A percentile compares a stretch with the other conserved stretches of the same genome.
Evolutionary conservation across 2,113 vertebrate genomes (phyloP).

Genomic region (Phasianus colchicus): DNA sequence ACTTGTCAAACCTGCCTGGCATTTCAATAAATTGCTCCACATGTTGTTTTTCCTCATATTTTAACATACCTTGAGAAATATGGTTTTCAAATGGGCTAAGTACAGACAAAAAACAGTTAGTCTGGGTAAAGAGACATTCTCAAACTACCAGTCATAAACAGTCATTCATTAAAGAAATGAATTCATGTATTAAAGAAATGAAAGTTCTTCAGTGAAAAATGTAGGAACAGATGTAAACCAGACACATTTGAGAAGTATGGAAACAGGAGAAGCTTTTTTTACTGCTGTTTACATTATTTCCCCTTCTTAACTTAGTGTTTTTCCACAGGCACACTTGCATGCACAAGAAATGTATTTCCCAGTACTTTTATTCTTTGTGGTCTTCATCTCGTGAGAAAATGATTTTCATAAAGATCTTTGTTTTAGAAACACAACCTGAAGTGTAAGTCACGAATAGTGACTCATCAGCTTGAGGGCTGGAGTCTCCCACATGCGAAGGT

Average conservation of each 20-base stretch:
- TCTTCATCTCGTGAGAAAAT: background rate
- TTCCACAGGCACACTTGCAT: constrained; percentile 17
- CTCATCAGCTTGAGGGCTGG: background rate
- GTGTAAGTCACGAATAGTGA: constrained; percentile 33
- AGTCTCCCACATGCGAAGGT: background rate
- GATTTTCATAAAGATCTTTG: constrained; percentile 1
- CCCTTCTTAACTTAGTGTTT: constrained; percentile 34
- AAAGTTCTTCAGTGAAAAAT: constrained; percentile 4
- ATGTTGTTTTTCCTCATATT: constrained; percentile 23
- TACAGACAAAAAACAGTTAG: constrained; percentile 9
- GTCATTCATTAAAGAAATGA: constrained; percentile 30
- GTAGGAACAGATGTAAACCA: constrained; percentile 51
- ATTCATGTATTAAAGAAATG: constrained; percentile 11
- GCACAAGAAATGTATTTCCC: constrained; percentile 7
- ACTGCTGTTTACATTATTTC: constrained; percentile 35
- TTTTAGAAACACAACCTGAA: constrained; percentile 55
- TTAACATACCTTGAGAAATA: constrained; percentile 29
- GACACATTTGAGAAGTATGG: background rate
- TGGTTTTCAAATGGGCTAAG: background rate
- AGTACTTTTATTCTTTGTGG: background rate
- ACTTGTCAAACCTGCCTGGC: constrained; percentile 46
- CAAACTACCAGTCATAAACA: constrained; percentile 1
- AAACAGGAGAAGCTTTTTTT: constrained; percentile 59
- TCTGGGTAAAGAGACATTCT: constrained; percentile 40
- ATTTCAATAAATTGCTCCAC: constrained; percentile 38